Percentiles rank a stretch among this genome's conserved stretches.
These are phyloP conservation scores for Hystrix brachyura DNA, from an alignment of 2,113 vertebrate species.

Conservation along the genomic window DNA sequence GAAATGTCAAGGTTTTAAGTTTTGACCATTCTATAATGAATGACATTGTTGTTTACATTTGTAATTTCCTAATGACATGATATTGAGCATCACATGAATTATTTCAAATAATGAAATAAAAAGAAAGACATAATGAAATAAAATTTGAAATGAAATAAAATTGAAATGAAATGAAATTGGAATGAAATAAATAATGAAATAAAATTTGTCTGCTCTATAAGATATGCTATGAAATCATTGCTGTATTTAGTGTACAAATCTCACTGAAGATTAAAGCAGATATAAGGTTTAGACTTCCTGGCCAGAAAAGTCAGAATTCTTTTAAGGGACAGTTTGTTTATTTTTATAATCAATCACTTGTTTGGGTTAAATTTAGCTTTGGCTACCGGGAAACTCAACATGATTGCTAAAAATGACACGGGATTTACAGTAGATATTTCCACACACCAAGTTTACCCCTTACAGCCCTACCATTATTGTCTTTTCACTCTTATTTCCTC, in stretches of 20 bases:
- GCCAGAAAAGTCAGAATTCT: neutral
- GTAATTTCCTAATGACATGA: neutral
- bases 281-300: neutral
- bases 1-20: neutral
- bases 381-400: neutral
- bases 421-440: neutral
- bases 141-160: too few species aligned
- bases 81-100: neutral
- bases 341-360: neutral
- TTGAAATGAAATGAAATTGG: too few species aligned
- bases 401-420: neutral
- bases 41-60: slow-evolving; percentile 20
- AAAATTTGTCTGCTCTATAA: neutral
- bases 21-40: neutral
- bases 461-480: neutral
- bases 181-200: too few species aligned
- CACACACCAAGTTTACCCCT: neutral
- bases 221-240: neutral
- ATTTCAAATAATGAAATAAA: slow-evolving; percentile 49
- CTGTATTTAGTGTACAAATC: neutral
- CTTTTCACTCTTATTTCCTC: neutral
- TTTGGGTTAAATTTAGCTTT: slow-evolving; percentile 40
- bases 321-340: neutral
- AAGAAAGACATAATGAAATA: neutral
- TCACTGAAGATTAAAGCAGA: neutral